These are phyloP conservation scores for Cyprinodon brontotheroides DNA, from an alignment of 2,113 vertebrate genomes.

Conservation along the genomic window DNA sequence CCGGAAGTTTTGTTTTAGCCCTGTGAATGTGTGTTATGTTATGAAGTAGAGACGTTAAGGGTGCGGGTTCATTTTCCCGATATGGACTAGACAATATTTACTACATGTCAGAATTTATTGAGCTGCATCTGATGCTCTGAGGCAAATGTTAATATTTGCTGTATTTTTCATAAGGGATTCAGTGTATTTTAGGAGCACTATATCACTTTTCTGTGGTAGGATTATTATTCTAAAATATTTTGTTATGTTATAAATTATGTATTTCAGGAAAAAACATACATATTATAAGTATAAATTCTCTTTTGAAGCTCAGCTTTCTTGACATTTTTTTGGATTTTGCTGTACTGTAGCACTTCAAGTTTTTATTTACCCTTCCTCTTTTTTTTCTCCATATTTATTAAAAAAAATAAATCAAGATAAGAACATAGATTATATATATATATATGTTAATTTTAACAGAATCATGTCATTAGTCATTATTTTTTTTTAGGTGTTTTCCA, in stretches of 20 bases:
- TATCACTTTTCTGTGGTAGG: not conserved
- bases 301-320: not conserved
- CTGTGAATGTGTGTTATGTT: conserved; percentile 23
- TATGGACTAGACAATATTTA: conserved; percentile 51
- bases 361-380: not conserved
- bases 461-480: not conserved
- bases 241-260: not conserved
- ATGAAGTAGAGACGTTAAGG: conserved; percentile 35
- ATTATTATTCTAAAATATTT: conserved; percentile 7
- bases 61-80: conserved; percentile 34
- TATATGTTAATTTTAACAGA: too few species aligned
- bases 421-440: not conserved
- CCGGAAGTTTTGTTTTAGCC: conserved; percentile 25
- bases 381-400: not conserved
- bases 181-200: conserved; percentile 17
- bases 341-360: not conserved
- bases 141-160: conserved; percentile 44
- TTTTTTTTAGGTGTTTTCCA: conserved; percentile 6
- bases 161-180: conserved; percentile 41
- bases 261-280: not conserved
- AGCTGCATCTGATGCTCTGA: conserved; percentile 35
- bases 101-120: conserved; percentile 46
- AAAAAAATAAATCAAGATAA: not conserved
- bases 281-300: not conserved
- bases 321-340: not conserved